Evolutionary conservation across 2,113 vertebrate genomes (phyloP).

Genomic region (Oenanthe melanoleuca): DNA sequence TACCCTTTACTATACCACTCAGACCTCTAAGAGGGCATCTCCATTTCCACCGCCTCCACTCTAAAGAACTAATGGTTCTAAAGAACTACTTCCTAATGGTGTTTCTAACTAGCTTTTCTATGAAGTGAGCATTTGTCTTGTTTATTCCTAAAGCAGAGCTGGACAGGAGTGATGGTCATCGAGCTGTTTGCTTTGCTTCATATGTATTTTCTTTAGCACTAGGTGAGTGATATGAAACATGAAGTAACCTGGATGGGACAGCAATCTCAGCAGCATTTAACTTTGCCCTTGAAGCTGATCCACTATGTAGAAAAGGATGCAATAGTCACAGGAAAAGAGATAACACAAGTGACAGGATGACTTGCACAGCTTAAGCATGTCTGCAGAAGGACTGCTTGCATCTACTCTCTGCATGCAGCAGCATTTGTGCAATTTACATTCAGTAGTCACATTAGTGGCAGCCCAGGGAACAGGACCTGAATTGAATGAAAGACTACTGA

Average conservation of each 20-base stretch:
- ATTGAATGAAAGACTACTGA: not conserved
- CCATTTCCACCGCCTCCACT: not conserved
- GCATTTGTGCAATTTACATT: not conserved
- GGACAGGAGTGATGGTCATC: not conserved
- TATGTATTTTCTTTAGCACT: not conserved
- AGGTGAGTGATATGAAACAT: not conserved
- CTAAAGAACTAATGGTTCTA: not conserved
- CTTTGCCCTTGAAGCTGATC: not conserved
- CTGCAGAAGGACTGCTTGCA: not conserved
- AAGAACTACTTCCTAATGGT: not conserved
- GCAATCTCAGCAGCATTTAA: not conserved
- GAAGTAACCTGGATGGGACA: not conserved
- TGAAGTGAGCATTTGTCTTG: not conserved
- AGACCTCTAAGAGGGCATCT: not conserved
- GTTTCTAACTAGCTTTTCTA: not conserved
- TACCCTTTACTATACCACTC: not conserved
- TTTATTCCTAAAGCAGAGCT: not conserved
- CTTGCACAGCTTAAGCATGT: rapidly evolving
- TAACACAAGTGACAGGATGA: not conserved
- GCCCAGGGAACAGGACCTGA: not conserved
- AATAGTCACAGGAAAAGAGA: not conserved
- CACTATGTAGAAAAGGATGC: not conserved
- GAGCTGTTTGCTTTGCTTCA: not conserved
- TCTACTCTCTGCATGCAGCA: not conserved
- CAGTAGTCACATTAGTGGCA: not conserved